Evolutionary conservation across 30 jellyfish, hydroid and myxozoan species (phyloP).

Genomic region (Aurelia sp.): DNA sequence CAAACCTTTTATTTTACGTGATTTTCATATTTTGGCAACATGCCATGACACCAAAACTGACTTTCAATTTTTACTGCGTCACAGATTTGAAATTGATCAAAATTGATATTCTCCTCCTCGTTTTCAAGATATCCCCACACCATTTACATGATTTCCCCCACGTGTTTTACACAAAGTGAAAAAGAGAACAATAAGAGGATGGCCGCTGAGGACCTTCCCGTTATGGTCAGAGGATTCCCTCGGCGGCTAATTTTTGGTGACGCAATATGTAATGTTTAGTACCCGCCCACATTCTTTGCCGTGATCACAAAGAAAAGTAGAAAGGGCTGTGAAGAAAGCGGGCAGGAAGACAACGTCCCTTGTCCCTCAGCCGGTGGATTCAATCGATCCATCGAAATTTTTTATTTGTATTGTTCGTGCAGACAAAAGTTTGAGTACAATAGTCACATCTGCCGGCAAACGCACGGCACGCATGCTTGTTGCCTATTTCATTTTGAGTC

Average conservation of each 20-base stretch:
- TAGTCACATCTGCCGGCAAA: conserved; percentile 87
- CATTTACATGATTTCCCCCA: not conserved
- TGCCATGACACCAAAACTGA: not conserved
- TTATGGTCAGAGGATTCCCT: conserved; percentile 40
- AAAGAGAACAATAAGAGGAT: not conserved
- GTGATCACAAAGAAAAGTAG: too few relatives aligned
- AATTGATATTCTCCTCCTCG: conserved; percentile 1
- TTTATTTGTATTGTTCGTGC: conserved; percentile 13
- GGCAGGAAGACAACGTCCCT: too few relatives aligned
- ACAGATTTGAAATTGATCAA: not conserved
- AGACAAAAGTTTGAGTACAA: conserved; percentile 70
- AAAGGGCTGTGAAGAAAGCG: too few relatives aligned
- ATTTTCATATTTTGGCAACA: not conserved
- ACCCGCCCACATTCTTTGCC: conserved; percentile 63
- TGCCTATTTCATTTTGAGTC: conserved; percentile 44
- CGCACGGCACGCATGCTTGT: conserved; percentile 72
- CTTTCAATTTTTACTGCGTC: conserved; percentile 54
- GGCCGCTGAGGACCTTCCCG: not conserved
- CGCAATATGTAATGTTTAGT: conserved; percentile 32
- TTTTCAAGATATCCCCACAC: conserved; percentile 8
- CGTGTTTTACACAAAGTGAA: too few relatives aligned
- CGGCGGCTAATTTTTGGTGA: conserved; percentile 1
- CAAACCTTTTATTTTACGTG: not conserved
- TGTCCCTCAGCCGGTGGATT: too few relatives aligned
- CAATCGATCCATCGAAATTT: conserved; percentile 20